Evolutionary conservation across 2,113 vertebrate genomes (phyloP).

Genomic region (Oreochromis niloticus): DNA sequence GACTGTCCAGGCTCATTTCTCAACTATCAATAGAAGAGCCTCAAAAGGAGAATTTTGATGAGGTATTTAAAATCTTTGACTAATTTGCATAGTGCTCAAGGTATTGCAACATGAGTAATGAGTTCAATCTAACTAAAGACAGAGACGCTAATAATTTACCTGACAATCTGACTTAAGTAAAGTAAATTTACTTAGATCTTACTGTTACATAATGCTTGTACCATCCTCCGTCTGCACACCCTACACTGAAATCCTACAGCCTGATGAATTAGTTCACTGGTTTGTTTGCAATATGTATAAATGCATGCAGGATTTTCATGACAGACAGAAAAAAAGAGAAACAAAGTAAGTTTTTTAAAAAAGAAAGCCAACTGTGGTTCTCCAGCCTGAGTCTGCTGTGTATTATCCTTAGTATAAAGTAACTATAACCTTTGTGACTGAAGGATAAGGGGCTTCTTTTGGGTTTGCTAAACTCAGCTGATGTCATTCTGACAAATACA

Average conservation of each 20-base stretch:
- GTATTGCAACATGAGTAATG: neutral
- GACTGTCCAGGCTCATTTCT: neutral
- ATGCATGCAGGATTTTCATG: neutral
- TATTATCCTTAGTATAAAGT: constrained; percentile 10
- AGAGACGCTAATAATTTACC: neutral
- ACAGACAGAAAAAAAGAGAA: neutral
- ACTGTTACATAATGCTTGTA: constrained; percentile 25
- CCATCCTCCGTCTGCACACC: constrained; percentile 8
- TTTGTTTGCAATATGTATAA: neutral
- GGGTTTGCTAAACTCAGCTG: neutral
- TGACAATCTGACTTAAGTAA: neutral
- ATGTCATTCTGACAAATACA: neutral
- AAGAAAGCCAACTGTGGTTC: constrained; percentile 4
- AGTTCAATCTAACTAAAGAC: neutral
- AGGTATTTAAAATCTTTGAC: neutral
- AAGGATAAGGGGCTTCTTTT: neutral
- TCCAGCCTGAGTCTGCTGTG: constrained; percentile 1
- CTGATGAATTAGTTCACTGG: neutral
- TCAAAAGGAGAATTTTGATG: neutral
- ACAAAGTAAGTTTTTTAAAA: neutral
- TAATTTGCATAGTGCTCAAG: neutral
- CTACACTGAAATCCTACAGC: neutral
- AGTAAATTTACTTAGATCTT: constrained; percentile 16
- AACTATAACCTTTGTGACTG: neutral
- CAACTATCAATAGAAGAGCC: neutral